Base-by-base conservation (phyloP, 2,113 vertebrate genomes). In the Steatornis caripensis region DNA sequence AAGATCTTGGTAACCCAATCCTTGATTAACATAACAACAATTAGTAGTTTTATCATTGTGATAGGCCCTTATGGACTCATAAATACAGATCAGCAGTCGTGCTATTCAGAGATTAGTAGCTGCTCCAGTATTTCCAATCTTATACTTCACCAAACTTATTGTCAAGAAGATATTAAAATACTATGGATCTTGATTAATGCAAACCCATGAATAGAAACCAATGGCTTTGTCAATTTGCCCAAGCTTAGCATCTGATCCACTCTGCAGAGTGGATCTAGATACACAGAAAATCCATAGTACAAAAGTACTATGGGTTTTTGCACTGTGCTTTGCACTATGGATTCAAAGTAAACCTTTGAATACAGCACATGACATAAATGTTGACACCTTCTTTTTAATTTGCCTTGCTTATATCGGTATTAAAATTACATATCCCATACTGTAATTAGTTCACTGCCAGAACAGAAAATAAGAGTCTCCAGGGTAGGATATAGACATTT, bases 101-200 rank as follows among this genome's bases (percentile, higher is more conserved):
- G 64, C 70, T 90, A 74, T 51, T 93, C 68, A 85, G 55, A 78
- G 64, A 18, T 81, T 70, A 86, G 80, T 39, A 90, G 80, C n/a
- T 82, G 51, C 51, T 91, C 34, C 57, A 75, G 32, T 71, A 60
- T 87, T 92, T 91, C 39, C 76, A 71, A 8, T 58, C 34, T 87
- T 36, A 11, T 68, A 71, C 15, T 55, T 91, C 26, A 27, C 30
- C 36, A 86, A 58, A 89, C 51, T 77, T 49, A 92, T 43, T 81
- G 77, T 82, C 77, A 78, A 45, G 68, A 94, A 95, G 84, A 84
- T 75, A 78, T 68, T 89, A 91, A 90, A 93, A 84, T 70, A 39
- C n/a, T 16, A 14, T 6, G 32, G 46, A 45, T 36, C 32, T 71
- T 55, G 80, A 88, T 75, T 60, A 84, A 68, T 55, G 30, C 30